These are phyloP conservation scores for Nemotelus pantherinus DNA, from an alignment of 2,888 invertebrate species.

Conservation along the genomic window DNA sequence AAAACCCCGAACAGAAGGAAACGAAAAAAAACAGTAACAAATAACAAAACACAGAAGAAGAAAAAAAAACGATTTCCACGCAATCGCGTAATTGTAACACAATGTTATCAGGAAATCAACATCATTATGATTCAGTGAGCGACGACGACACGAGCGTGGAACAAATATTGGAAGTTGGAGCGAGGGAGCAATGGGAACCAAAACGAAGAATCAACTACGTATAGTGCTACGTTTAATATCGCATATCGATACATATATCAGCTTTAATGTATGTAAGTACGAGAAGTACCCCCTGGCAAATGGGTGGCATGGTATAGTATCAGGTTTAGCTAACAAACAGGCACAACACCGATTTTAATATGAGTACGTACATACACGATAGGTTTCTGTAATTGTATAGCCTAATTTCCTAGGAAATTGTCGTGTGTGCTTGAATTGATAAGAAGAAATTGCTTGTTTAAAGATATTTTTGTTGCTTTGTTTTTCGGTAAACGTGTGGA, in stretches of 20 bases:
- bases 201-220: background rate
- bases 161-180: too few relatives aligned
- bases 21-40: background rate
- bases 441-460: background rate
- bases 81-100: slow-evolving; percentile 32
- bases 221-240: background rate
- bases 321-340: too few relatives aligned
- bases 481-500: too few relatives aligned
- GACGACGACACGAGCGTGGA: background rate
- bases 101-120: slow-evolving; percentile 31
- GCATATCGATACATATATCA: background rate
- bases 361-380: too few relatives aligned
- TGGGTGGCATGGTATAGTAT: too few relatives aligned
- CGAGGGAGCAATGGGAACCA: background rate
- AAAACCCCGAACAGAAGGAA: too few relatives aligned
- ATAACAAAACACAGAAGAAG: background rate
- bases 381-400: background rate
- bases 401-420: slow-evolving; percentile 10
- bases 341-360: too few relatives aligned
- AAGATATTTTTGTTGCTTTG: too few relatives aligned
- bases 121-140: slow-evolving; percentile 21
- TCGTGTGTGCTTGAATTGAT: slow-evolving; percentile 7
- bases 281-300: too few relatives aligned
- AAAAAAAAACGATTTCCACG: slow-evolving; percentile 18
- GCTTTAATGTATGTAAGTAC: too few relatives aligned